Conservation (phyloP, 2,113 vertebrate species). For the Oxygymnocypris stewartii region DNA sequence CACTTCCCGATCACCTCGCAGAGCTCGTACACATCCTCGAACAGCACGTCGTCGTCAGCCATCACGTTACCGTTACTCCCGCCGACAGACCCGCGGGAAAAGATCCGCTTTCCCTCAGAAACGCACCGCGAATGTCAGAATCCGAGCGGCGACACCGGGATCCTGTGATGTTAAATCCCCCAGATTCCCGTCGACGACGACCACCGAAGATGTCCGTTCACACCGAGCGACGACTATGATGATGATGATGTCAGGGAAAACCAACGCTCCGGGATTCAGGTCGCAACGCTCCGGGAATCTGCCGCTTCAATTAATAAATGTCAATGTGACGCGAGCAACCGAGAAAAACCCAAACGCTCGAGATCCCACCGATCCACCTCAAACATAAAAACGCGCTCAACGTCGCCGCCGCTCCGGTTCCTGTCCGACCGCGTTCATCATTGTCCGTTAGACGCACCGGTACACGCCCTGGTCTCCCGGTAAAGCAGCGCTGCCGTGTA, state of each 20-base stretch:
- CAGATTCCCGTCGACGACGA: slow-evolving; percentile 58
- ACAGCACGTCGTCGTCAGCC: slow-evolving; percentile 99
- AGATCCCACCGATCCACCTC: slow-evolving; percentile 55
- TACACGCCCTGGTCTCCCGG: slow-evolving; percentile 55
- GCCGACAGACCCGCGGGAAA: slow-evolving; percentile 48
- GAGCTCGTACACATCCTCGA: slow-evolving; percentile 98
- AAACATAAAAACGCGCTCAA: slow-evolving; percentile 29
- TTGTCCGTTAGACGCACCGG: slow-evolving; percentile 12
- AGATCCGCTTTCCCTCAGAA: slow-evolving; percentile 46
- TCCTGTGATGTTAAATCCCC: slow-evolving; percentile 53
- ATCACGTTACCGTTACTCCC: slow-evolving; percentile 77
- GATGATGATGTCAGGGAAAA: slow-evolving; percentile 32
- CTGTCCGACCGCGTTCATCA: slow-evolving; percentile 1
- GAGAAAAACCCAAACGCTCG: slow-evolving; percentile 45
- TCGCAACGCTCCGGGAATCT: slow-evolving; percentile 31
- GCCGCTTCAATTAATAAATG: slow-evolving; percentile 55
- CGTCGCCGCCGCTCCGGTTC: not conserved
- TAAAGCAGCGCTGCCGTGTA: slow-evolving; percentile 46
- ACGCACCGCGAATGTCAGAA: slow-evolving; percentile 58
- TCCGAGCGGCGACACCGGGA: slow-evolving; percentile 57
- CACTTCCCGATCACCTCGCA: slow-evolving; percentile 99
- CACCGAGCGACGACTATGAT: not conserved
- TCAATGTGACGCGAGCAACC: slow-evolving; percentile 54
- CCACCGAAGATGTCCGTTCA: slow-evolving; percentile 15
- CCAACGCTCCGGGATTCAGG: slow-evolving; percentile 38